Percentiles rank a stretch among this genome's conserved stretches.
These are phyloP conservation scores for Oscheius sp. DNA, from an alignment of 2,888 invertebrate species.

Conservation along the genomic window DNA sequence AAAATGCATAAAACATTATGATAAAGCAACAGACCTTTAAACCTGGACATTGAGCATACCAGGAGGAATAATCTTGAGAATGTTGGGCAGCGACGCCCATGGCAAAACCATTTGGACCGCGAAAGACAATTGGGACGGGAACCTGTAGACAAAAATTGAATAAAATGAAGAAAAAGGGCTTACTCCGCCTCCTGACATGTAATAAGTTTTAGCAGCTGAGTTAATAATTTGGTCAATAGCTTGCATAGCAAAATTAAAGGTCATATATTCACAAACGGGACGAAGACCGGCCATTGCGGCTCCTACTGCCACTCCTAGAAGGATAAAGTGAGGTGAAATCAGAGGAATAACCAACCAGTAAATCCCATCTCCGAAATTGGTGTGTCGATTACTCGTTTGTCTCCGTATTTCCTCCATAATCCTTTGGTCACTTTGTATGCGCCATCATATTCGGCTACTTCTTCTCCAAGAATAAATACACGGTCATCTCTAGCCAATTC, in stretches of 20 bases:
- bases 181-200: constrained; percentile 89
- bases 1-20: not conserved
- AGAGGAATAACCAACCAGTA: constrained; percentile 42
- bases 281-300: constrained; percentile 86
- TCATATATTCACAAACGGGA: constrained; percentile 98
- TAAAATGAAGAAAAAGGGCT: too few relatives aligned
- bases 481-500: constrained; percentile 91
- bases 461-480: constrained; percentile 92
- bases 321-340: constrained; percentile 73
- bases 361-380: constrained; percentile 95
- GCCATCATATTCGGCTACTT: constrained; percentile 97
- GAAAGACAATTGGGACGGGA: constrained; percentile 93
- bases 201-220: constrained; percentile 94
- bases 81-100: constrained; percentile 96
- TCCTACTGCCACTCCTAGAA: constrained; percentile 92
- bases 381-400: constrained; percentile 94
- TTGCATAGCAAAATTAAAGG: constrained; percentile 97
- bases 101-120: constrained; percentile 96
- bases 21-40: constrained; percentile 79
- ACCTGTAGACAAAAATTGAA: constrained; percentile 73
- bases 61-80: constrained; percentile 96
- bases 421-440: constrained; percentile 89
- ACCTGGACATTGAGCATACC: constrained; percentile 96
- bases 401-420: constrained; percentile 97
- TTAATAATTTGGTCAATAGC: constrained; percentile 96